A percentile compares a stretch with the other conserved stretches of the same genome.
Conservation (phyloP, 2,888 invertebrate species). For the Nemapogon koenigi region DNA sequence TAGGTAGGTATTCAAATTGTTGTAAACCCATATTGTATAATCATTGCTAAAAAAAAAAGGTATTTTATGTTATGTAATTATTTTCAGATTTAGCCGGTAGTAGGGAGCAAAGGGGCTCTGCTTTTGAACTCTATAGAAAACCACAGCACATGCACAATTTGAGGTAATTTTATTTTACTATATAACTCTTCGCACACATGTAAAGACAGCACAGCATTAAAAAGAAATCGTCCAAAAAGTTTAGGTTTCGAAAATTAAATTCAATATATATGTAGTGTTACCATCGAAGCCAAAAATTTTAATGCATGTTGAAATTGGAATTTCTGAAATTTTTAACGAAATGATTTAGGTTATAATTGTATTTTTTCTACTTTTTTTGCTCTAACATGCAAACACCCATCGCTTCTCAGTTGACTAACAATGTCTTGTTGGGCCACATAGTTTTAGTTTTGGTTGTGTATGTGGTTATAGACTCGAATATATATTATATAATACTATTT, state of each 20-base stretch:
- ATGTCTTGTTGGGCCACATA: conserved; percentile 53
- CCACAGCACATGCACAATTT: conserved; percentile 85
- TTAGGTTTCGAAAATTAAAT: conserved; percentile 36
- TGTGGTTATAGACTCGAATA: conserved; percentile 50
- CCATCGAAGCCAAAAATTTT: not conserved
- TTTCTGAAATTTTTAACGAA: no score
- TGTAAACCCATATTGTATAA: no score
- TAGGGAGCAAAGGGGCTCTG: conserved; percentile 89
- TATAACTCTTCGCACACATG: no score
- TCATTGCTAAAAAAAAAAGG: no score
- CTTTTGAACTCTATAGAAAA: conserved; percentile 94
- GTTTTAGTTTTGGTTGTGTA: conserved; percentile 43
- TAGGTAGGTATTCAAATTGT: no score
- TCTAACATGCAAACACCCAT: conserved; percentile 67
- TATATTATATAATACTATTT: conserved; percentile 53
- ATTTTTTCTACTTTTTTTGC: no score
- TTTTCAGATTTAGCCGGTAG: conserved; percentile 77
- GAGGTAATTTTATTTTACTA: no score
- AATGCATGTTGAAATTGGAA: no score
- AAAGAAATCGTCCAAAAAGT: conserved; percentile 17
- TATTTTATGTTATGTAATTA: no score
- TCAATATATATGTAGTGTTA: no score
- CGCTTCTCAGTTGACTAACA: conserved; percentile 65
- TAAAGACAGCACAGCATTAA: no score
- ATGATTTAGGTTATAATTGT: no score